Evolutionary conservation across 2,888 invertebrate species (phyloP), one percentile per base, ranked within the genome.

Genomic region (Thereva nobilitata): DNA sequence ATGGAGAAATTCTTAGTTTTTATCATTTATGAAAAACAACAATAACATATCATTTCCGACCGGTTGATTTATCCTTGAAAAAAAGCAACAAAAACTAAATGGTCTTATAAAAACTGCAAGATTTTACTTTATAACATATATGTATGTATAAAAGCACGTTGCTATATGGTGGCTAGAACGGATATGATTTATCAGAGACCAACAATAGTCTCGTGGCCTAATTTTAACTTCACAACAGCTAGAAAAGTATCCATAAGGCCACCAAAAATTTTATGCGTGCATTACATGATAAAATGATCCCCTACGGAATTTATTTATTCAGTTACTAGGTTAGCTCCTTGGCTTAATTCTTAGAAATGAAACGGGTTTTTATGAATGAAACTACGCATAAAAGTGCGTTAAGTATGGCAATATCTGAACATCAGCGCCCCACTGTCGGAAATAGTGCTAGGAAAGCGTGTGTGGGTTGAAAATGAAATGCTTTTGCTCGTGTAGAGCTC

Each of bases 241-340:
- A 41, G 41, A 47, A 61, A 50, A 41, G 40, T 61, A n/a, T n/a
- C 61, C 61, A 61, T 49, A 50, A 61, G 23, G 23, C 40, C 61
- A 50, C 61, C 61, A 61, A 61, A 61, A 23, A 61, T 35, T 61
- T 59, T 47, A 50, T 61, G 61, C 61, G 61, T 61, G 61, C 61
- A 37, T 45, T 45, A 1, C 34, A 50, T 23, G 61, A 61, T 61
- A 61, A 61, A 47, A 41, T 7, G 4, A 8, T 4, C 53, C n/a
- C 53, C 37, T 35, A 35, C 10, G 23, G n/a, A 38, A 40, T 10
- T 53, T 38, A n/a, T 12, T 7, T 23, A 35, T 34, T 9, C 42
- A 61, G 61, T 61, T 61, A 61, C 61, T 61, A 61, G 61, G 61
- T 61, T 61, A 50, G 50, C 41, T 41, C 61, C 61, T 61, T 61